Base-by-base conservation (phyloP, 2,797 vertebrate species). In the Crocodylus rhombifer region DNA sequence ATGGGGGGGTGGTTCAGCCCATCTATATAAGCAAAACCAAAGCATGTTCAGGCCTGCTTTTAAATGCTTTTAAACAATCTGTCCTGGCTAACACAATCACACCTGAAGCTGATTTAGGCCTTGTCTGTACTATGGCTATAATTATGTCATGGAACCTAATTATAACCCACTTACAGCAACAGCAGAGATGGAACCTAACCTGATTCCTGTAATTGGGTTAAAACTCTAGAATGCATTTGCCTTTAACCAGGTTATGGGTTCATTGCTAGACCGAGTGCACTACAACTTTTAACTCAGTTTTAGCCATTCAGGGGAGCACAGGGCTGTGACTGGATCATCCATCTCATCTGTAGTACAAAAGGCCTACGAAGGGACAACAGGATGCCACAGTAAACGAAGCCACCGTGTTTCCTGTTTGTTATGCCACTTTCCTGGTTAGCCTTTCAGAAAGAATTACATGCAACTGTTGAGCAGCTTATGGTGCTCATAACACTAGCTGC, bases 381-480 rank as follows among this genome's bases (percentile, higher is more conserved):
- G 30, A 91, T 57, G 15, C n/a, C n/a, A 7, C 71, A 78, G 18
- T 4, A 90, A 15, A 73, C 42, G 67, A 57, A 61, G 4, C 1
- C 57, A 61, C 5, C 51, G 60, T 84, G n/a, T 82, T 79, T 62
- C 69, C 28, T 83, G 42, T 80, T 51, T 0, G 2, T 63, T 86
- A 67, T 64, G 78, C 77, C 61, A 28, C 61, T 80, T 82, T 87
- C 60, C 33, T 30, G 4, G 4, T 64, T 80, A 57, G 77, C 33
- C 65, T 91, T 87, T 76, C 84, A 55, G 69, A 92, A 84, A 36
- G 82, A 92, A 87, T 86, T 82, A 74, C 77, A 78, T 94, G 87
- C 76, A 86, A 63, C 33, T 84, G 75, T 6, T 71, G 82, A 87
- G 85, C 57, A 17, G 82, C 61, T 88, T 58, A 4, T 51, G 69